These are phyloP conservation scores for Limulus polyphemus DNA, from an alignment of 2,888 invertebrate species.

Conservation along the genomic window DNA sequence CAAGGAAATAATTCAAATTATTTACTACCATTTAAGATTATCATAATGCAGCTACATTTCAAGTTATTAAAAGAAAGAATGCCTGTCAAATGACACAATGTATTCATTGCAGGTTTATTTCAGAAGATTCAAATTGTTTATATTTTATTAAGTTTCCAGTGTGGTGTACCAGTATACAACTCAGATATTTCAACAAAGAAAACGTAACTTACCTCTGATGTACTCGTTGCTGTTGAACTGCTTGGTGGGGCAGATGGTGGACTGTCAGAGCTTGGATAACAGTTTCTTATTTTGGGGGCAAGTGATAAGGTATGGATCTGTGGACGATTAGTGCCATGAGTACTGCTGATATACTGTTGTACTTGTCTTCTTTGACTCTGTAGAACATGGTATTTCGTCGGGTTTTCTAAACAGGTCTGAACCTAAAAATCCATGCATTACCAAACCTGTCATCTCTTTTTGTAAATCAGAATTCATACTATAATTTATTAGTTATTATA, in stretches of 20 bases:
- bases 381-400: constrained; percentile 81
- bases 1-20: no score
- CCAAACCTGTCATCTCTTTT: no score
- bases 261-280: constrained; percentile 31
- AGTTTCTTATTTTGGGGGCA: constrained; percentile 6
- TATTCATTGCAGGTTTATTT: no score
- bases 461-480: no score
- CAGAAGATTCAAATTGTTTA: no score
- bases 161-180: no score
- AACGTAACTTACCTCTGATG: constrained; percentile 6
- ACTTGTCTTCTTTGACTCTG: constrained; percentile 84
- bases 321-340: constrained; percentile 8
- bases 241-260: constrained; percentile 32
- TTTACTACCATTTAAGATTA: no score
- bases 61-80: no score
- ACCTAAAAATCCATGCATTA: constrained; percentile 46
- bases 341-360: constrained; percentile 53
- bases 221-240: constrained; percentile 20
- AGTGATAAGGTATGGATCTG: constrained; percentile 9
- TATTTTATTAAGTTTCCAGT: no score
- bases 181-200: not conserved
- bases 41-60: no score
- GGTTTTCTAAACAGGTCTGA: constrained; percentile 75
- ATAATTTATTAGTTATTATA: no score
- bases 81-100: no score